Percentiles rank a stretch among this genome's conserved stretches.
Conservation (phyloP, 2,888 invertebrate species). For the Pandemis cinnamomeana region DNA sequence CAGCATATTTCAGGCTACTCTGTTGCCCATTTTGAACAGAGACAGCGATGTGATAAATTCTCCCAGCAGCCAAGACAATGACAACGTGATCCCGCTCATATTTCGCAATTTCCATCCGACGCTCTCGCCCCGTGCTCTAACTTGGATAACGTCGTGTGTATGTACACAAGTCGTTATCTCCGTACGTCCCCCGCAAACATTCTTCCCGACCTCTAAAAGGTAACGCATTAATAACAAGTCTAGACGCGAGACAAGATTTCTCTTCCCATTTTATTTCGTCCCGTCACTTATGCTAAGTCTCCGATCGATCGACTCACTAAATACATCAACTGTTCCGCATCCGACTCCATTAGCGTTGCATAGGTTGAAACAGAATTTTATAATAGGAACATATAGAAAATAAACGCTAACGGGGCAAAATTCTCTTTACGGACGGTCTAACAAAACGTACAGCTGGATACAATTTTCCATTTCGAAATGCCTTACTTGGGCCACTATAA, state of each 20-base stretch:
- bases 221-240: constrained; percentile 61
- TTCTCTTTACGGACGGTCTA: constrained; percentile 55
- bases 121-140: constrained; percentile 58
- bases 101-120: constrained; percentile 71
- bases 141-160: constrained; percentile 53
- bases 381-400: constrained; percentile 59
- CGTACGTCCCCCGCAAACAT: constrained; percentile 41
- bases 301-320: constrained; percentile 45
- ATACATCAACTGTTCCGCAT: constrained; percentile 45
- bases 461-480: constrained; percentile 80
- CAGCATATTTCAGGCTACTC: constrained; percentile 47
- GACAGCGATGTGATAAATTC: constrained; percentile 69
- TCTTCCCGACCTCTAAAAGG: constrained; percentile 50
- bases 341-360: constrained; percentile 47
- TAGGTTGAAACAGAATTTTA: constrained; percentile 58
- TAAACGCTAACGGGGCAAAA: constrained; percentile 49
- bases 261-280: constrained; percentile 47
- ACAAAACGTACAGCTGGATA: constrained; percentile 63
- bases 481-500: constrained; percentile 78
- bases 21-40: constrained; percentile 57
- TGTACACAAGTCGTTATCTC: constrained; percentile 55
- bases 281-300: constrained; percentile 47
- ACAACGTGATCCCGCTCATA: constrained; percentile 70
- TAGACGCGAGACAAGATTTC: constrained; percentile 52
- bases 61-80: constrained; percentile 63